Evolutionary conservation across 1,140 invertebrate genomes (phyloP), one percentile per base, ranked within the genome.

Genomic region (Drosophila kepulauana): DNA sequence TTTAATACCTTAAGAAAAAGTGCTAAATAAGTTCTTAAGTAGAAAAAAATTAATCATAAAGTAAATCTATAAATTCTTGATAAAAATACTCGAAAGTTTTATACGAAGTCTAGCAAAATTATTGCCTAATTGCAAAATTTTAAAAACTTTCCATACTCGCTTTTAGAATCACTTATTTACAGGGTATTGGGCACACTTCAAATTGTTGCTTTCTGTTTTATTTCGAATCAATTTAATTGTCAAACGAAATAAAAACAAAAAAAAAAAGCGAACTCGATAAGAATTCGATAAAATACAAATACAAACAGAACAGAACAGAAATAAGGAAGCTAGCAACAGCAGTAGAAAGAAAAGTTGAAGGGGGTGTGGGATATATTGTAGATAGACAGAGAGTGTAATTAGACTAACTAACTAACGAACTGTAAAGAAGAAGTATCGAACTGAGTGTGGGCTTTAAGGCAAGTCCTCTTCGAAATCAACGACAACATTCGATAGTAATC

Each of bases 161-260:
- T 38, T 8, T 0, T 43, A 4, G 41, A 43, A 11, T 3, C 3
- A 38, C 6, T 11, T 15, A 38, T n/a, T 35, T 49, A 38, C 46
- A 15, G 30, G 10, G 33, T 51, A 63, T 38, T 15, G 33, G n/a
- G 5, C 20, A 48, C 20, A 15, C 13, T 11, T n/a, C 13, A 61
- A 61, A 61, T 7, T 48, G 10, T 62, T 49, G 46, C 0, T 62
- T 62, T 35, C 51, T 49, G 2, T 51, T 33, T 49, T 41, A 13
- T 51, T 63, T 64, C 16, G 20, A 41, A 52, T 69, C 66, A 69
- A 51, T 62, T 69, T 69, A n/a, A 61, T 52, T 69, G 56, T 69
- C 35, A 52, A 62, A 62, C 51, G 48, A 56, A 5, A 13, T 33
- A 45, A 54, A 43, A 8, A 11, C 49, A 30, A 33, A 54, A 43